Percentiles rank a stretch among this genome's conserved stretches.
Conservation (phyloP, 2,113 vertebrate species). For the Crotalus helleri region DNA sequence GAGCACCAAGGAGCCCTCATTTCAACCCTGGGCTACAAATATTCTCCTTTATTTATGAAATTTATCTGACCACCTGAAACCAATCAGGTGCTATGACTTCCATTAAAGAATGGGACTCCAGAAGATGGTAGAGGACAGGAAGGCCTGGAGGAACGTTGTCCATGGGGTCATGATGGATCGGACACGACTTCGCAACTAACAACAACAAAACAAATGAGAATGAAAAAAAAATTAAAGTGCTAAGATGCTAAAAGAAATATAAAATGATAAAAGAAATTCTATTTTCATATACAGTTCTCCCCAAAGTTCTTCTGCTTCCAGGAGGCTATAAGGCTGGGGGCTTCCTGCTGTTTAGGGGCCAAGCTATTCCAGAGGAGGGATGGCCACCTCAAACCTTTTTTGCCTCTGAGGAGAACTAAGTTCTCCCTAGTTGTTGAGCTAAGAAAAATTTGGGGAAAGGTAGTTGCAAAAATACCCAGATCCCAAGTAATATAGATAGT, state of each 20-base stretch:
- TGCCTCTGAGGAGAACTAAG: background rate
- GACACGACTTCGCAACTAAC: too few species aligned
- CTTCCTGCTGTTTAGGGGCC: background rate
- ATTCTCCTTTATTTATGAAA: background rate
- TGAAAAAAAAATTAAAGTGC: background rate
- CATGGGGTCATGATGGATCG: too few species aligned
- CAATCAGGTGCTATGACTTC: background rate
- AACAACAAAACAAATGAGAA: background rate
- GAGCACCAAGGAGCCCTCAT: background rate
- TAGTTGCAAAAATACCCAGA: background rate
- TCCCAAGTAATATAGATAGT: background rate
- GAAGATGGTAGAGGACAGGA: too few species aligned
- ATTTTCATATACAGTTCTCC: background rate
- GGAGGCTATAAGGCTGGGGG: background rate
- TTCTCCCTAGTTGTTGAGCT: background rate
- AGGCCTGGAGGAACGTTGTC: too few species aligned
- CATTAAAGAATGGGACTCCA: background rate
- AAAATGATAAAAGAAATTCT: background rate
- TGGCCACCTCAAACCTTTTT: background rate
- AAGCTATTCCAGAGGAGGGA: background rate
- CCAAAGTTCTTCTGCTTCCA: background rate
- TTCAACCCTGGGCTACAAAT: background rate
- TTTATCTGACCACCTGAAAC: background rate
- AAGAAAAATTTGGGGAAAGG: background rate
- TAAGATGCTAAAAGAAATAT: background rate